Evolutionary conservation across 2,113 vertebrate genomes (phyloP).

Genomic region (Rhegmatorhina hoffmannsi): DNA sequence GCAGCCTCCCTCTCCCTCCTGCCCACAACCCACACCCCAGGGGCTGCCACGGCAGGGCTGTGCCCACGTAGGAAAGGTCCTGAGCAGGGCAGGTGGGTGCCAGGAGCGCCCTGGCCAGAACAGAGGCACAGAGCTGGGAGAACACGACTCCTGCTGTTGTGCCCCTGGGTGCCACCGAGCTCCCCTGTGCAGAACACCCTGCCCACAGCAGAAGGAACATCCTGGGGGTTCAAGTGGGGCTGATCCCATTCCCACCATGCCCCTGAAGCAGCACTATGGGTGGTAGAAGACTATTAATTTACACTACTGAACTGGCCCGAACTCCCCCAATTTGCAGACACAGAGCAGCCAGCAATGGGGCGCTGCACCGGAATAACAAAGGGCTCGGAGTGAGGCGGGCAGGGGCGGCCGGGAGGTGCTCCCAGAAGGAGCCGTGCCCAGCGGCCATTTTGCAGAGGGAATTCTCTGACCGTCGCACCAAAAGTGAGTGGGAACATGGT

Average conservation of each 20-base stretch:
- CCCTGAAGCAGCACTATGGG: not conserved
- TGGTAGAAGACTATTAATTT: not conserved
- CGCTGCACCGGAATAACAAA: not conserved
- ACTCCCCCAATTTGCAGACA: not conserved
- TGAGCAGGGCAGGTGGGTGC: not conserved
- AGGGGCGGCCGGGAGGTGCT: not conserved
- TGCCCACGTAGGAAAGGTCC: not conserved
- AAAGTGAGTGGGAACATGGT: constrained; percentile 59
- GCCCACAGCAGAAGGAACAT: fast-evolving
- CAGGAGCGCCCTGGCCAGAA: not conserved
- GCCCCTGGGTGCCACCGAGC: not conserved
- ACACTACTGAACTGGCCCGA: not conserved
- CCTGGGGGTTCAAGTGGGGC: not conserved
- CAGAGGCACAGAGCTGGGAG: not conserved
- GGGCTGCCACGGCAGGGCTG: fast-evolving
- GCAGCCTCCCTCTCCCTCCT: not conserved
- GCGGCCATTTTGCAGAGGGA: constrained; percentile 66
- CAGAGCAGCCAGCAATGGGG: not conserved
- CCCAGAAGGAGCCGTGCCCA: constrained; percentile 3
- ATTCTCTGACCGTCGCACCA: constrained; percentile 61
- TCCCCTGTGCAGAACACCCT: not conserved
- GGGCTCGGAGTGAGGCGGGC: not conserved
- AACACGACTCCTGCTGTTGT: not conserved
- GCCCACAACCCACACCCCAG: fast-evolving
- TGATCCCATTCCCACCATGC: fast-evolving